Percentiles rank a stretch among this genome's conserved stretches.
These are phyloP conservation scores for Ceyx margarethae DNA, from an alignment of 2,113 vertebrate genomes.

Conservation along the genomic window DNA sequence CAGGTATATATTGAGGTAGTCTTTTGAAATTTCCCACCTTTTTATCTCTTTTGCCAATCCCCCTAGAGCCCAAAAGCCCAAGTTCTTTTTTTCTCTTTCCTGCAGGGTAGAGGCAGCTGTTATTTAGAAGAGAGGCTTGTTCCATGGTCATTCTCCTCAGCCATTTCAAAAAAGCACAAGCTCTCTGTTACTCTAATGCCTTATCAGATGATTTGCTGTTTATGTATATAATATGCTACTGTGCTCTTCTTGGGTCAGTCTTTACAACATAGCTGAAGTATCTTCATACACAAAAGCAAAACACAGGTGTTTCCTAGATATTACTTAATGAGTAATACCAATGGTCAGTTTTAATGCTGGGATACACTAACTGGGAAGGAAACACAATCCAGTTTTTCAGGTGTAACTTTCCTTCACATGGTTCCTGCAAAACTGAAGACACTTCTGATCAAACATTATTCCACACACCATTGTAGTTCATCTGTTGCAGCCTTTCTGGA, in stretches of 20 bases:
- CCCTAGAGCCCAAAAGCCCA: not conserved
- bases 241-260: not conserved
- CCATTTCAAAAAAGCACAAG: not conserved
- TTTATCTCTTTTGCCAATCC: not conserved
- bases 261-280: not conserved
- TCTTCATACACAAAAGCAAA: not conserved
- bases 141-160: not conserved
- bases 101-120: constrained; percentile 29
- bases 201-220: not conserved
- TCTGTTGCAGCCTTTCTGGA: not conserved
- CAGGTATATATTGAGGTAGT: not conserved
- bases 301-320: not conserved
- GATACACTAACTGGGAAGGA: not conserved
- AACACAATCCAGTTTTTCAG: not conserved
- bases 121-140: constrained; percentile 34
- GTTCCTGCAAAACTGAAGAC: not conserved
- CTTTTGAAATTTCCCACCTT: not conserved
- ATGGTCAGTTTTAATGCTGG: not conserved
- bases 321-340: not conserved
- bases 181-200: not conserved
- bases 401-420: not conserved
- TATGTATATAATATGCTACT: not conserved
- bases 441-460: not conserved
- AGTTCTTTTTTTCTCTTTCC: not conserved
- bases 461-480: not conserved